Conservation (phyloP, 1,140 invertebrate genomes). For the Phortica variegata region DNA sequence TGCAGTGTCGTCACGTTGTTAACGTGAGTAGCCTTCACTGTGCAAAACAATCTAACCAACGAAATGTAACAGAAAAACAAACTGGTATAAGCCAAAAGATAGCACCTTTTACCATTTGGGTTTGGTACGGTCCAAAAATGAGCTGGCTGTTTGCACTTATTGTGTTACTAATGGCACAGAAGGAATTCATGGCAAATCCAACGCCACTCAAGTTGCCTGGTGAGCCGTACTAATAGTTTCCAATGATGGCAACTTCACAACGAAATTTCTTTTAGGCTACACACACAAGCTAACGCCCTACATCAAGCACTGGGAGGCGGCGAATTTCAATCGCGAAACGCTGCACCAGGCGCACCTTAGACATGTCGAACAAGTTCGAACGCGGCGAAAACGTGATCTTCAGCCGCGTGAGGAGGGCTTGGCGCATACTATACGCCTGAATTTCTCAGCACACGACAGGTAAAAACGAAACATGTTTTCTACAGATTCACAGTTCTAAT, state of each 20-base stretch:
- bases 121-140: no score
- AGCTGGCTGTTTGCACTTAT: constrained; percentile 47
- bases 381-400: constrained; percentile 45
- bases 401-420: constrained; percentile 28
- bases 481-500: neutral
- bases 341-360: constrained; percentile 47
- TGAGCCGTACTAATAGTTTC: no score
- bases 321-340: constrained; percentile 47
- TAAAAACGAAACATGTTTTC: constrained; percentile 30
- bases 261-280: constrained; percentile 31
- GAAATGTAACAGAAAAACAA: constrained; percentile 31
- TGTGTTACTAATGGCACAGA: constrained; percentile 40
- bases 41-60: constrained; percentile 33
- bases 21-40: constrained; percentile 24
- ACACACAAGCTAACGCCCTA: constrained; percentile 51
- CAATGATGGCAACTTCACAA: neutral
- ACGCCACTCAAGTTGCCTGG: constrained; percentile 51
- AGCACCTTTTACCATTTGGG: no score
- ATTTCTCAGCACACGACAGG: constrained; percentile 57
- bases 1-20: constrained; percentile 37
- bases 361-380: constrained; percentile 49
- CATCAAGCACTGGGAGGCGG: constrained; percentile 54
- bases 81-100: constrained; percentile 10
- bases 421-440: constrained; percentile 51
- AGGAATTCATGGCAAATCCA: constrained; percentile 43